Evolutionary conservation across 2,113 vertebrate genomes (phyloP).

Genomic region (Scomber colias): DNA sequence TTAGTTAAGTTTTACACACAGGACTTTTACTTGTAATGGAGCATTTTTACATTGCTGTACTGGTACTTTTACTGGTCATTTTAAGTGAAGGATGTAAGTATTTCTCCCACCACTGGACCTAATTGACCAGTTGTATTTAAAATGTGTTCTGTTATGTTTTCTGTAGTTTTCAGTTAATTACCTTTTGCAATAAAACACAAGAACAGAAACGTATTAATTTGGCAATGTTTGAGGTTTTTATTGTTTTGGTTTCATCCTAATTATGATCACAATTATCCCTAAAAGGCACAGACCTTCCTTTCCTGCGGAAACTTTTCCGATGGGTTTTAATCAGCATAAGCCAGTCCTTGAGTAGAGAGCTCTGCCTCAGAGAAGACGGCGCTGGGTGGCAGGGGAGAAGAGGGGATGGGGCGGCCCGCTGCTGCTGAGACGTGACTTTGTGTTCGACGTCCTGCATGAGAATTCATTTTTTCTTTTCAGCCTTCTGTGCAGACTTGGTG

Average conservation of each 20-base stretch:
- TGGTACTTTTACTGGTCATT: too few species aligned
- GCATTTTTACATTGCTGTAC: too few species aligned
- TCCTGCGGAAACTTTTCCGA: conserved; percentile 88
- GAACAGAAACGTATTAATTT: conserved; percentile 45
- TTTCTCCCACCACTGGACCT: neutral
- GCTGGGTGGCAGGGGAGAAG: conserved; percentile 47
- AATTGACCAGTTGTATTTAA: neutral
- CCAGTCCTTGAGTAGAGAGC: conserved; percentile 87
- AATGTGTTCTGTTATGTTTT: neutral
- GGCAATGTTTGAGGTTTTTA: conserved; percentile 72
- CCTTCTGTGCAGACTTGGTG: conserved; percentile 87
- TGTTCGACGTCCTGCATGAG: conserved; percentile 55
- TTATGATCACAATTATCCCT: conserved; percentile 52
- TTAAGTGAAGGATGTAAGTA: too few species aligned
- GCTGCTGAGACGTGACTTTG: conserved; percentile 53
- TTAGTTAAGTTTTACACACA: too few species aligned
- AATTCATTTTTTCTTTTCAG: conserved; percentile 85
- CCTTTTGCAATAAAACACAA: conserved; percentile 18
- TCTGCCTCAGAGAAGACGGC: conserved; percentile 73
- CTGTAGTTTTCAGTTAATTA: neutral
- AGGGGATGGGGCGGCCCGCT: conserved; percentile 39
- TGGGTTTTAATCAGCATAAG: conserved; percentile 87
- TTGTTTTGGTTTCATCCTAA: conserved; percentile 68
- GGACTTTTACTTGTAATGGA: too few species aligned
- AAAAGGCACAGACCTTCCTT: conserved; percentile 76